Evolutionary conservation across 2,888 invertebrate genomes (phyloP), one percentile per base, ranked within the genome.

Genomic region (Proisotoma minuta): DNA sequence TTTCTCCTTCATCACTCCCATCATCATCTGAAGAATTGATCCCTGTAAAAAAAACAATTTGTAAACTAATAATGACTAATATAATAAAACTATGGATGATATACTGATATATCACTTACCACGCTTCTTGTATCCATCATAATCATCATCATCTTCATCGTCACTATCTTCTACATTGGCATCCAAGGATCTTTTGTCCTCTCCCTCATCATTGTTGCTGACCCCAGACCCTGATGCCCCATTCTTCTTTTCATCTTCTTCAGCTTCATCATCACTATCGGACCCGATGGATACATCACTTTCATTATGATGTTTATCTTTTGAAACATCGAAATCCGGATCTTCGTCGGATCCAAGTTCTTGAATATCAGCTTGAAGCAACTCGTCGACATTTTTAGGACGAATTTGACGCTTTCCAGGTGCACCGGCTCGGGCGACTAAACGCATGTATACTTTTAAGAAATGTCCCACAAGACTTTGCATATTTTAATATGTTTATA

Each of bases 141-240:
- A 65, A 52, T 59, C 59, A 52, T 57, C 62, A 51, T 65, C 62
- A 71, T 70, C 73, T 59, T 75, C 74, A 29, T 82, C 83, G 74
- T 84, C 86, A 72, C 86, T 84, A 51, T 85, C 85, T 74, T 87
- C 86, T 65, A 85, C 82, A 1, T 87, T 87, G 78, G 88, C 87
- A 76, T 88, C 86, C 77, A 87, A 89, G 67, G 88, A 88, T 73
- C 88, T 86, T 70, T 86, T 86, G 60, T 84, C 84, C 75, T 89
- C 89, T 77, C 90, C 90, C 77, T 91, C 91, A 63, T 51, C 57
- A 26, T 48, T 48, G 15, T 18, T 40, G 18, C 5, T 15, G 3
- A 18, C 50, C 10, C 49, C 53, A 12, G 57, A 56, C 29, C 3
- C 62, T 43, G n/a, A 54, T 5, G 50, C 61, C 22, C 62, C 65